Base-by-base conservation (phyloP, 1,140 invertebrate genomes). In the Apis dorsata region DNA sequence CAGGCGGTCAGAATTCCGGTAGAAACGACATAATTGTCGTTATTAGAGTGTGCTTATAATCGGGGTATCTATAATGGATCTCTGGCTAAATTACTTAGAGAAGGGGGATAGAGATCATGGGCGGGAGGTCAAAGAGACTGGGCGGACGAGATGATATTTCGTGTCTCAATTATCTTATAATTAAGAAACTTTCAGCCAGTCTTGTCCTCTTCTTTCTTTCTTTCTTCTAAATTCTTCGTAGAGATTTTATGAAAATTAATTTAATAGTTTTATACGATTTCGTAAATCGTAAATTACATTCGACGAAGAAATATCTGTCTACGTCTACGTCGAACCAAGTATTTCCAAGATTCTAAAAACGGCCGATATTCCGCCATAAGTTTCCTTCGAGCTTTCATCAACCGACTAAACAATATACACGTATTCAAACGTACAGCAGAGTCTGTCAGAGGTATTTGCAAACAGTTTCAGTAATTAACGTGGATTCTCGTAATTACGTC, bases 21-120 rank as follows among this genome's bases (percentile, higher is more conserved):
- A 87, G 89, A 91, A 91, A 93, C 91, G 88, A 91, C 91, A 92
- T 93, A 93, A 93, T 93, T 92, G 91, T 93, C 89, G 88, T 92
- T 92, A 93, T 93, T 93, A 92, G 84, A 90, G 86, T 90, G 92
- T 88, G 90, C 79, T 89, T 93, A 91, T 92, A 92, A 93, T 92
- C 90, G 90, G 86, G 87, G 88, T 83, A 89, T 88, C 87, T 85
- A 85, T 91, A 92, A 92, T 90, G 88, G 89, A 83, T 72, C 88
- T 68, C 74, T 74, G 85, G 88, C 84, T 44, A 92, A 93, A 93
- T 94, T 94, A 93, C 92, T 93, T 91, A 91, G 85, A 83, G 87
- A 83, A 66, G 69, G 72, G 60, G 57, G 74, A 87, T 65, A 65
- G 79, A 88, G 83, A 34, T 65, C 83, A 75, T 79, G 87, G 13